Evolutionary conservation across 2,888 invertebrate genomes (phyloP).

Genomic region (Epinotia brunnichana): DNA sequence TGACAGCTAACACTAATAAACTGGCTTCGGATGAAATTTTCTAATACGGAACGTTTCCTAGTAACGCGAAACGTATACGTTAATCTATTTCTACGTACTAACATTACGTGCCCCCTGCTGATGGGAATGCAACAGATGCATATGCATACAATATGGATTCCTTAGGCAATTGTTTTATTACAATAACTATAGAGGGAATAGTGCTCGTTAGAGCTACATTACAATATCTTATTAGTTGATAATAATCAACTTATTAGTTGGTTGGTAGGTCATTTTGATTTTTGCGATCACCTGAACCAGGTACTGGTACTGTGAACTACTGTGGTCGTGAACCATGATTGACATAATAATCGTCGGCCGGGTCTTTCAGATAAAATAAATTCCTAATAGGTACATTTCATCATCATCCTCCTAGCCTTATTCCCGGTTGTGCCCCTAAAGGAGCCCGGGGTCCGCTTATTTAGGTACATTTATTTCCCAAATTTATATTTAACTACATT

Average conservation of each 20-base stretch:
- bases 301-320: too few relatives aligned
- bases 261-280: too few relatives aligned
- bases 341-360: too few relatives aligned
- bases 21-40: slow-evolving; percentile 70
- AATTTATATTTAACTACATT: neutral
- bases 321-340: too few relatives aligned
- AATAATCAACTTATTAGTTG: too few relatives aligned
- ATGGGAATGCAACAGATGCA: slow-evolving; percentile 39
- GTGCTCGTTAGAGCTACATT: neutral
- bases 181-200: neutral
- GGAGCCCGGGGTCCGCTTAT: too few relatives aligned
- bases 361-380: too few relatives aligned
- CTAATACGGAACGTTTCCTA: slow-evolving; percentile 65
- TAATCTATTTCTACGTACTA: slow-evolving; percentile 40
- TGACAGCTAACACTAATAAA: slow-evolving; percentile 75
- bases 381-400: too few relatives aligned
- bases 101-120: slow-evolving; percentile 27
- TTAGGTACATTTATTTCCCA: neutral
- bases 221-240: too few relatives aligned
- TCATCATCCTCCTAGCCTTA: too few relatives aligned
- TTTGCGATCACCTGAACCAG: too few relatives aligned
- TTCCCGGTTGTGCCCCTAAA: too few relatives aligned
- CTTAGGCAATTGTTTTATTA: slow-evolving; percentile 26
- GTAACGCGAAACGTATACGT: slow-evolving; percentile 59
- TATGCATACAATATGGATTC: slow-evolving; percentile 17